Conservation (phyloP, 2,113 vertebrate genomes). For the Boulengeromyrus knoepffleri region DNA sequence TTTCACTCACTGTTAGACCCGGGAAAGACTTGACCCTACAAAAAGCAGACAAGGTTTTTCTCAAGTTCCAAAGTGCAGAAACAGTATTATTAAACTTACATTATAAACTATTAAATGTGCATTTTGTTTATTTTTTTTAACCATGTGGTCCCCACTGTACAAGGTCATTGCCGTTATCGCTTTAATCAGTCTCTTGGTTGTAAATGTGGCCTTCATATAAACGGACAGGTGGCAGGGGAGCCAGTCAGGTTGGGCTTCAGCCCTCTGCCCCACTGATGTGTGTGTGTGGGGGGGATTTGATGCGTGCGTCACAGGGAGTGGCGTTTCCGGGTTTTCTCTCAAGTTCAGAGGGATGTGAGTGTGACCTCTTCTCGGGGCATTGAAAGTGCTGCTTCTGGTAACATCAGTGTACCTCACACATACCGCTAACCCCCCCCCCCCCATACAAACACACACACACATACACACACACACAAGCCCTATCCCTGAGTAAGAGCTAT, state of each 20-base stretch:
- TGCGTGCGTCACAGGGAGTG: neutral
- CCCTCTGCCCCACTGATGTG: neutral
- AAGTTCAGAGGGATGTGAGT: conserved; percentile 13
- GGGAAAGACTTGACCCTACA: conserved; percentile 42
- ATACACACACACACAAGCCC: conserved; percentile 39
- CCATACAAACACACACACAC: conserved; percentile 6
- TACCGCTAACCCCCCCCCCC: neutral
- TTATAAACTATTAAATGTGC: conserved; percentile 59
- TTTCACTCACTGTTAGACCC: conserved; percentile 39
- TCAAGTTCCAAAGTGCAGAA: conserved; percentile 69
- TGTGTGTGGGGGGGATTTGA: too few species aligned
- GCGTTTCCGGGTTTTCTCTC: neutral
- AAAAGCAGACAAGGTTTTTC: conserved; percentile 46
- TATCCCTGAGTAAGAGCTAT: conserved; percentile 88
- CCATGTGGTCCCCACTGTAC: conserved; percentile 66
- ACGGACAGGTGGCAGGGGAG: neutral
- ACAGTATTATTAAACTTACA: conserved; percentile 60
- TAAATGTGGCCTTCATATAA: neutral
- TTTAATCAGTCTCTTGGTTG: conserved; percentile 42
- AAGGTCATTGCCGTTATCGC: conserved; percentile 46
- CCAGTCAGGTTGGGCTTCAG: neutral
- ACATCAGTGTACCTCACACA: conserved; percentile 42
- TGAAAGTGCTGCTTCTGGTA: conserved; percentile 78
- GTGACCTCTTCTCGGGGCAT: conserved; percentile 73
- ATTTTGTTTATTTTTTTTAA: conserved; percentile 50